These are phyloP conservation scores for Oceanodroma tethys DNA, from an alignment of 2,113 vertebrate species.

Conservation along the genomic window DNA sequence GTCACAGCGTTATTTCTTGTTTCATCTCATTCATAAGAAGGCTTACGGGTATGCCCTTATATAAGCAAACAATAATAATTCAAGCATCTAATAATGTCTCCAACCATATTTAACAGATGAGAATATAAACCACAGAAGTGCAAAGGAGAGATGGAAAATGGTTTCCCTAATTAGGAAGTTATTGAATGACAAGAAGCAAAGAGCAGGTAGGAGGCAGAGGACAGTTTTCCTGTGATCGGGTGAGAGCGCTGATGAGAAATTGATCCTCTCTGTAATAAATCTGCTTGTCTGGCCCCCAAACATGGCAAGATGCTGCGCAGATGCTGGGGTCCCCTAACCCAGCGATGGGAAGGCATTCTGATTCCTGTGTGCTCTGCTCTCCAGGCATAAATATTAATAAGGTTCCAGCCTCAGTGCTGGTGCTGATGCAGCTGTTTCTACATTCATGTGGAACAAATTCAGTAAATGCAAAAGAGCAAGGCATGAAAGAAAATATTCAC, in stretches of 20 bases:
- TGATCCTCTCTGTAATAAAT: conserved; percentile 1
- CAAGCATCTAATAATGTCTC: background rate
- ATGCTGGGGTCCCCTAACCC: background rate
- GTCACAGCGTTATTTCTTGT: background rate
- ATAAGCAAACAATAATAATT: background rate
- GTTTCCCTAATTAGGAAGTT: background rate
- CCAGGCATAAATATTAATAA: conserved; percentile 53
- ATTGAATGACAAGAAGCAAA: background rate
- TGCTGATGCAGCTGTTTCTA: conserved; percentile 56
- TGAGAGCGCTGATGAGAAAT: conserved; percentile 15
- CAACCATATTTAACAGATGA: background rate
- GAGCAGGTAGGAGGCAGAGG: background rate
- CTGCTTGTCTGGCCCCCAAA: background rate
- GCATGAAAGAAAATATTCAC: conserved; percentile 35
- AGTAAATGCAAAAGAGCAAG: conserved; percentile 26
- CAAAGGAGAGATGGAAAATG: background rate
- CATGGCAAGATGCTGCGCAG: background rate
- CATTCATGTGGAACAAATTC: conserved; percentile 54
- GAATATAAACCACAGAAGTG: background rate
- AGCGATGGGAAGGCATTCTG: background rate
- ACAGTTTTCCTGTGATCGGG: background rate
- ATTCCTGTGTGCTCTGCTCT: background rate
- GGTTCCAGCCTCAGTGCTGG: background rate
- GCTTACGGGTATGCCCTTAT: background rate
- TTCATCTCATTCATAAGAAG: background rate